phyloP scores from a whole-genome alignment of 2,888 invertebrate species.

The Tenthredo notha region DNA sequence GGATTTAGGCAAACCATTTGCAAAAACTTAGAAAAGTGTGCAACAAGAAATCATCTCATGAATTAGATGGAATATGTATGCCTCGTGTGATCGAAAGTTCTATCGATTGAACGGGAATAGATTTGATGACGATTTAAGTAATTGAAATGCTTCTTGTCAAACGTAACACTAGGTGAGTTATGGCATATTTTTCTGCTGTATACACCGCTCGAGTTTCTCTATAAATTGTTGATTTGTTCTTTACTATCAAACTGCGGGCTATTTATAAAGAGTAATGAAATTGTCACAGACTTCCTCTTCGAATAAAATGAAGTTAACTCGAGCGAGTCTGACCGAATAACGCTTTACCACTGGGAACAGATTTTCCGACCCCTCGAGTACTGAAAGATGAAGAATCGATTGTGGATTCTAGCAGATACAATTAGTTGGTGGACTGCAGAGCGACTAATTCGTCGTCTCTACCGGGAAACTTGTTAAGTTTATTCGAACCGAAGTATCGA shows the following conservation, averaged over 20 bases:
- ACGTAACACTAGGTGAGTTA: not conserved
- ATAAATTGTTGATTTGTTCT: not conserved
- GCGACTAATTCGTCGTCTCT: constrained; percentile 20
- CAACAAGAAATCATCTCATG: not conserved
- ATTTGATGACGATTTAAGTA: not conserved
- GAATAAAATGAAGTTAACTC: constrained; percentile 35
- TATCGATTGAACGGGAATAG: not conserved
- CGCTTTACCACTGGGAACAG: constrained; percentile 8
- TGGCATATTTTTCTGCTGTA: not conserved
- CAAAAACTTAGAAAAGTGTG: not conserved
- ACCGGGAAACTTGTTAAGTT: constrained; percentile 3
- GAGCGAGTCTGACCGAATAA: constrained; percentile 28
- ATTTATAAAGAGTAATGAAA: constrained; percentile 41
- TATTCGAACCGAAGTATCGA: constrained; percentile 9
- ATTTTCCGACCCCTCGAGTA: constrained; percentile 14
- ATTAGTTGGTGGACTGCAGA: constrained; percentile 1
- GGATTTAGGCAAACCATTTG: not conserved
- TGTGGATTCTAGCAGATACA: constrained; percentile 14
- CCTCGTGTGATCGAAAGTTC: not conserved
- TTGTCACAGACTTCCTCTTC: constrained; percentile 38
- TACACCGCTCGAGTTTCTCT: not conserved
- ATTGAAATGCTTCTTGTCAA: not conserved
- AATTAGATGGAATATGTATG: not conserved
- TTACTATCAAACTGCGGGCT: constrained; percentile 18
- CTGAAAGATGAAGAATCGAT: constrained; percentile 18